phyloP scores from a whole-genome alignment of 2,888 invertebrate genomes.

The Scrobipalpa atriplicella region DNA sequence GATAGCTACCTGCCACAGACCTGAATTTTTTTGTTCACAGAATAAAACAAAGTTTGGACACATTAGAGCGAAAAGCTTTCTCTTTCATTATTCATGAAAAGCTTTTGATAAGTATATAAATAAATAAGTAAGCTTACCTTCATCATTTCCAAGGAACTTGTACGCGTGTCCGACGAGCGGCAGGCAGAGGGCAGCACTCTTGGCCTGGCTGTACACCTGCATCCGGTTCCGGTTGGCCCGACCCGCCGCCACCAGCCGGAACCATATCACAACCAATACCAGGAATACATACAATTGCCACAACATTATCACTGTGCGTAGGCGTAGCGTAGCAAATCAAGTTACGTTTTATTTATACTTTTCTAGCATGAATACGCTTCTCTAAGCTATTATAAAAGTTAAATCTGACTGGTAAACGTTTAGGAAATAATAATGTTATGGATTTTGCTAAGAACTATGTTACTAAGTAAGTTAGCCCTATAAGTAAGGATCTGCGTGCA shows the following conservation, averaged over 20 bases:
- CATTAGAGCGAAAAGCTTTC: no score
- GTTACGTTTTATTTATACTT: not conserved
- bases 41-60: no score
- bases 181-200: not conserved
- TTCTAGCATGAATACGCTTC: not conserved
- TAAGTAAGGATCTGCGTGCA: no score
- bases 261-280: not conserved
- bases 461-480: no score
- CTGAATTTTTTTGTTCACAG: no score
- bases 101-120: not conserved
- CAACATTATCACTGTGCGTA: not conserved
- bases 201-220: not conserved
- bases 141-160: conserved; percentile 17
- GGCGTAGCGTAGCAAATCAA: not conserved
- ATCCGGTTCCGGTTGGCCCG: not conserved
- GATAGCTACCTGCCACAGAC: no score
- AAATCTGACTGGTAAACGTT: no score
- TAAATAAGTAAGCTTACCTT: not conserved
- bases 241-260: not conserved
- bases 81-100: no score
- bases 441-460: no score
- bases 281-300: not conserved
- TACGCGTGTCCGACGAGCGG: conserved; percentile 23
- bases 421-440: no score
- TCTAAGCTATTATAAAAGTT: no score